Percentiles rank a stretch among this genome's conserved stretches.
These are phyloP conservation scores for Gibbula magus DNA, from an alignment of 2,888 invertebrate species.

Conservation along the genomic window DNA sequence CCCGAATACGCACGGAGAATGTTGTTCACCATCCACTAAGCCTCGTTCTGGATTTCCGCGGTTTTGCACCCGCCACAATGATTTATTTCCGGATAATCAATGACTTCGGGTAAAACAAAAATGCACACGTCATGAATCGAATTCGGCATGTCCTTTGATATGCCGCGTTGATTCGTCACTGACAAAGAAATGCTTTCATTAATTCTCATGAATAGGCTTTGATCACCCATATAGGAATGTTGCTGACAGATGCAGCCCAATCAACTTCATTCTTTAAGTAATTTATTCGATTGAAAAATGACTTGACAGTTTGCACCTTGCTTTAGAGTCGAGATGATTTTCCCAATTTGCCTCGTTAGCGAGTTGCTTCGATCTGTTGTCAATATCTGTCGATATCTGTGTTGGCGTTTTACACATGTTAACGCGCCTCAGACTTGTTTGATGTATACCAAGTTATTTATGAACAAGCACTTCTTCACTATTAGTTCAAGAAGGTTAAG, in stretches of 20 bases:
- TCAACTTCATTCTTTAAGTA: conserved; percentile 4
- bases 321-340: too few relatives aligned
- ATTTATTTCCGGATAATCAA: conserved; percentile 19
- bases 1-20: background rate
- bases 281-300: background rate
- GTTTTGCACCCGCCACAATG: background rate
- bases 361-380: too few relatives aligned
- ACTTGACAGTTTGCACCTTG: background rate
- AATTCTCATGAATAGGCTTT: conserved; percentile 10
- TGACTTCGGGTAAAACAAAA: conserved; percentile 11
- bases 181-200: conserved; percentile 14
- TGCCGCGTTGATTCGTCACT: conserved; percentile 3
- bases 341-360: too few relatives aligned
- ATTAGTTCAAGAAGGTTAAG: too few relatives aligned
- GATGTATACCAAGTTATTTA: too few relatives aligned
- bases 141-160: conserved; percentile 8
- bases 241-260: background rate
- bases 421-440: too few relatives aligned
- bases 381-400: too few relatives aligned
- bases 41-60: background rate
- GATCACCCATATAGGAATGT: conserved; percentile 16
- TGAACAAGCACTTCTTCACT: too few relatives aligned
- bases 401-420: too few relatives aligned
- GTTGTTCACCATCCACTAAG: background rate
- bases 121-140: conserved; percentile 17